phyloP scores from a whole-genome alignment of 2,888 invertebrate species.

The Adelognathus sp. region DNA sequence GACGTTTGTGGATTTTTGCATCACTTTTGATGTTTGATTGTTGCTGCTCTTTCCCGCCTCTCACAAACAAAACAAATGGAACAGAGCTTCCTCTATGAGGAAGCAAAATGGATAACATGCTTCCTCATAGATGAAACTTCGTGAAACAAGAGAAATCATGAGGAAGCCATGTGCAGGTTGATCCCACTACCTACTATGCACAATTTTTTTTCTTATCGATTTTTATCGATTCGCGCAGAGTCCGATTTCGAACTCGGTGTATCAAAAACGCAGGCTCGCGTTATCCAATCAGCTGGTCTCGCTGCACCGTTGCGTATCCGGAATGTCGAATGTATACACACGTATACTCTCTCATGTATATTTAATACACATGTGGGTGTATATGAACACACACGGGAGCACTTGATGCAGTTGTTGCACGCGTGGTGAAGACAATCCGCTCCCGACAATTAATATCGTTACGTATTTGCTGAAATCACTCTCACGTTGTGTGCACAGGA shows the following conservation, averaged over 20 bases:
- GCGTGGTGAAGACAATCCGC: not conserved
- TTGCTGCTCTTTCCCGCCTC: too few species aligned
- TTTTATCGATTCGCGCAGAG: not conserved
- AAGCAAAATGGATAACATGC: too few species aligned
- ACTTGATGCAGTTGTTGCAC: not conserved
- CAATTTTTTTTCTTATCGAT: not conserved
- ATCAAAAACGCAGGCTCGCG: slow-evolving; percentile 7
- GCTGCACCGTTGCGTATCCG: slow-evolving; percentile 21
- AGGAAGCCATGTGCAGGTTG: too few species aligned
- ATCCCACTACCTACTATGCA: too few species aligned
- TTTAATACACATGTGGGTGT: too few species aligned
- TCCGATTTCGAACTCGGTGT: not conserved
- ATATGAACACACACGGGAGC: not conserved
- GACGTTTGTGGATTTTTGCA: too few species aligned
- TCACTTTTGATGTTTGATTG: too few species aligned
- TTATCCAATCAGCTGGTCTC: slow-evolving; percentile 46
- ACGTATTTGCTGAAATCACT: not conserved
- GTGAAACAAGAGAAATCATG: too few species aligned
- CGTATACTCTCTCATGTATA: slow-evolving; percentile 2
- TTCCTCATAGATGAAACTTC: too few species aligned
- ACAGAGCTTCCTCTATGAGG: too few species aligned
- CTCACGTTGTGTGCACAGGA: not conserved
- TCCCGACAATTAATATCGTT: not conserved
- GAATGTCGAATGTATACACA: slow-evolving; percentile 21
- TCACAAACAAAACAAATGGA: too few species aligned